Evolutionary conservation across 2,888 invertebrate genomes (phyloP).

Genomic region (Oligia strigilis): DNA sequence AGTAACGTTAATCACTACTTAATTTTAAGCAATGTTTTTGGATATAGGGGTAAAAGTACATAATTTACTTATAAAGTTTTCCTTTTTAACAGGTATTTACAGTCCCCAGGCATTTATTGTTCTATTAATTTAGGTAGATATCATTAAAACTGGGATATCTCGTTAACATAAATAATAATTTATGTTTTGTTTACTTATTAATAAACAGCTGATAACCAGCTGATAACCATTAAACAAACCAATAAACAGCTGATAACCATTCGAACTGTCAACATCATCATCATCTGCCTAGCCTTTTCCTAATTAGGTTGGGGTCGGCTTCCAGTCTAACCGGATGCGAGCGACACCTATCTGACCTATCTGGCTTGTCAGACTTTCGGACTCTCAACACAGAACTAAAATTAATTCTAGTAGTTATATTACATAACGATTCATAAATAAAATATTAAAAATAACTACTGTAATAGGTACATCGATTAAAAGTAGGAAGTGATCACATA

Average conservation of each 20-base stretch:
- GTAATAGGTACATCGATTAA: conserved; percentile 27
- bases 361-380: too few relatives aligned
- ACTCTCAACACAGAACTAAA: neutral
- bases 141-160: neutral
- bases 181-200: too few relatives aligned
- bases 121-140: neutral
- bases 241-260: neutral
- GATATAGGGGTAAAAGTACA: neutral
- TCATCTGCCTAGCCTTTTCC: too few relatives aligned
- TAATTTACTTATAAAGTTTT: neutral
- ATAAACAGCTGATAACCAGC: too few relatives aligned
- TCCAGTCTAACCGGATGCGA: too few relatives aligned
- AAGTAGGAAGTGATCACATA: conserved; percentile 35
- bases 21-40: too few relatives aligned
- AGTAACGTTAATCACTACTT: too few relatives aligned
- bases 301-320: too few relatives aligned
- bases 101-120: neutral
- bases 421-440: neutral
- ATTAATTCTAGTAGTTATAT: neutral
- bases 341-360: too few relatives aligned
- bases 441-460: conserved; percentile 26
- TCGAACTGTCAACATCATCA: too few relatives aligned
- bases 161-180: too few relatives aligned
- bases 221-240: too few relatives aligned
- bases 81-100: neutral